phyloP scores from a whole-genome alignment of 2,888 invertebrate species.

The Leptopilina syphax region DNA sequence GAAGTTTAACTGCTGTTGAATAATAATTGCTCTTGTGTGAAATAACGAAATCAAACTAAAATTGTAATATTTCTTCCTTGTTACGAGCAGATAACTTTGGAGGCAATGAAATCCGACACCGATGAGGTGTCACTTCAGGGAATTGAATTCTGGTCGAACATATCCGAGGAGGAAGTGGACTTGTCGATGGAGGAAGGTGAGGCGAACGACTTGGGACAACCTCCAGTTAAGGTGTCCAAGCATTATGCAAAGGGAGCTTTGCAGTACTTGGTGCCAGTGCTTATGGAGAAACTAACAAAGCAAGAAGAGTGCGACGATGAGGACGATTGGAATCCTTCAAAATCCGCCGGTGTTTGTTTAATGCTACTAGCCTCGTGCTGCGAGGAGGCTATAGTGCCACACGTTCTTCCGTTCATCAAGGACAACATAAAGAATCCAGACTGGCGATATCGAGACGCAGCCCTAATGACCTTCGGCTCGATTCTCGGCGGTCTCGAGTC shows the following conservation, averaged over 20 bases:
- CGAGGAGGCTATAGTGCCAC: slow-evolving; percentile 97
- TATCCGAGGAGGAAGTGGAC: slow-evolving; percentile 99
- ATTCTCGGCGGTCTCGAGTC: slow-evolving; percentile 95
- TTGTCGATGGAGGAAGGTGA: slow-evolving; percentile 95
- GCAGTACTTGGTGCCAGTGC: slow-evolving; percentile 94
- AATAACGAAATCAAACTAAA: too few relatives aligned
- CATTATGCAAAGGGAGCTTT: slow-evolving; percentile 99
- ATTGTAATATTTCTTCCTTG: not conserved
- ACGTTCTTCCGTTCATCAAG: slow-evolving; percentile 97
- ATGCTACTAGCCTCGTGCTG: slow-evolving; percentile 98
- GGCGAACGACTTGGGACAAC: slow-evolving; percentile 93
- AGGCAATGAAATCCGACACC: slow-evolving; percentile 98
- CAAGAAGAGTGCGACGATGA: slow-evolving; percentile 99
- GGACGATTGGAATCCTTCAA: slow-evolving; percentile 99
- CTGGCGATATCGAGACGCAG: slow-evolving; percentile 96
- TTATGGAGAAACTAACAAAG: slow-evolving; percentile 95
- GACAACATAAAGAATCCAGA: slow-evolving; percentile 94
- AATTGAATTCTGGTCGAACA: slow-evolving; percentile 99
- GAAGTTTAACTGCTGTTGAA: too few relatives aligned
- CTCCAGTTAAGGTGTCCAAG: slow-evolving; percentile 94
- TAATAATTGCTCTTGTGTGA: too few relatives aligned
- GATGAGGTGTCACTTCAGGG: slow-evolving; percentile 98
- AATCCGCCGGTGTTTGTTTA: slow-evolving; percentile 98
- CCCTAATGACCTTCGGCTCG: slow-evolving; percentile 98
- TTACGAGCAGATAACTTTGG: slow-evolving; percentile 88